Evolutionary conservation across 2,888 invertebrate genomes (phyloP), one percentile per base, ranked within the genome.

Genomic region (Palloptera scutellata): DNA sequence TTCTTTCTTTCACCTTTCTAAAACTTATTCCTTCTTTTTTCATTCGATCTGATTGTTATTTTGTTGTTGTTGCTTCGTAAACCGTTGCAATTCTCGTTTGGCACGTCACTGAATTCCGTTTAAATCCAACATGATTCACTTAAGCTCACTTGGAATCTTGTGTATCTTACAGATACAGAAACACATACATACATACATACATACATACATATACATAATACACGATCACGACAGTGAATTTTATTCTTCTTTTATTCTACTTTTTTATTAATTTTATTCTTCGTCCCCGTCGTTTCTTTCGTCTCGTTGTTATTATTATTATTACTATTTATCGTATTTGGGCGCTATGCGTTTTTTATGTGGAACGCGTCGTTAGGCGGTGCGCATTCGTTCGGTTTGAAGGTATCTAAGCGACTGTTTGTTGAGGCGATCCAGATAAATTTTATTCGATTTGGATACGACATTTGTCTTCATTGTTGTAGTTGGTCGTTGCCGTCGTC

Each of bases 391-490:
- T 72, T 75, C 74, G 72, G 65, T 74, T 72, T 72, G 74, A 72
- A 70, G 70, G 72, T 74, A 67, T 71, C 73, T 70, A 68, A 70
- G 70, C 72, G 69, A 75, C 75, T 75, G 72, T 73, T 15, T 40
- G 55, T 55, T n/a, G 64, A 11, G 19, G 52, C 59, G 42, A 59
- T 59, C 64, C 59, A 64, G 64, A 45, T 64, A 43, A 19, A 64
- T 51, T 51, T 58, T 64, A 51, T 51, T 64, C 41, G 17, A 59
- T 30, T 58, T 62, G 43, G 60, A 17, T 42, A 57, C 52, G 61
- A 57, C 52, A 61, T 20, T 61, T 61, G 61, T 58, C 63, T 41
- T 57, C 45, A 41, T 64, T 64, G 20, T 20, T 53, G 59, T 42
- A 52, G 54, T 54, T 43, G 48, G 41, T 19, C 54, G 43, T n/a